phyloP scores from a whole-genome alignment of 2,888 invertebrate genomes.

The Macrosiphum euphorbiae region DNA sequence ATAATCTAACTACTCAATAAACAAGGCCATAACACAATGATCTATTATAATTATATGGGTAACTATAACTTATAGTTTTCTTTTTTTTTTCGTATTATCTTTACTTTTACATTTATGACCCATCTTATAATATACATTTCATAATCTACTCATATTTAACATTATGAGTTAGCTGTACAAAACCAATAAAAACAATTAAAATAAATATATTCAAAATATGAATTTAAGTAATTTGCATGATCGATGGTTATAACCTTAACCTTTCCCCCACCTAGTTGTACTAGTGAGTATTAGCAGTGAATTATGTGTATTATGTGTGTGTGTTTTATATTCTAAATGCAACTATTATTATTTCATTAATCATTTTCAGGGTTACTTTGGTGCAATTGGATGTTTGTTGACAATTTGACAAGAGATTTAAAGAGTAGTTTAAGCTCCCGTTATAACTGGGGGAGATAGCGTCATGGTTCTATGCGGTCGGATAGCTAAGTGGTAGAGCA shows the following conservation, averaged over 20 bases:
- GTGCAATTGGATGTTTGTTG: conserved; percentile 90
- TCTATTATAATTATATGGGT: neutral
- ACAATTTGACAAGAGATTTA: conserved; percentile 80
- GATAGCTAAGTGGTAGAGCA: too few relatives aligned
- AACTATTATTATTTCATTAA: neutral
- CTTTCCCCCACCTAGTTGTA: neutral
- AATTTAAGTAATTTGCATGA: neutral
- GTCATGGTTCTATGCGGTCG: too few relatives aligned
- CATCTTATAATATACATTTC: neutral
- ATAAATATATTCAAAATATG: neutral
- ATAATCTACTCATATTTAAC: neutral
- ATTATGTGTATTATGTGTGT: neutral
- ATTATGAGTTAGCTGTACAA: neutral
- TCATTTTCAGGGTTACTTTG: conserved; percentile 81
- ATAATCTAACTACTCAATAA: neutral
- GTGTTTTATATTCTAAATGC: neutral
- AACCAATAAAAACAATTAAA: neutral
- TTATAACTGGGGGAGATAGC: too few relatives aligned
- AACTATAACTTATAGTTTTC: neutral
- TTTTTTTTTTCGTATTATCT: neutral
- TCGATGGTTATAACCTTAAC: neutral
- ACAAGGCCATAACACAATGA: neutral
- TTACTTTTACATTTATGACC: neutral
- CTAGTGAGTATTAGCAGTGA: neutral
- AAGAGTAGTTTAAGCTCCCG: too few relatives aligned